phyloP scores from a whole-genome alignment of 2,797 vertebrate genomes.

The Sorex maritimensis region DNA sequence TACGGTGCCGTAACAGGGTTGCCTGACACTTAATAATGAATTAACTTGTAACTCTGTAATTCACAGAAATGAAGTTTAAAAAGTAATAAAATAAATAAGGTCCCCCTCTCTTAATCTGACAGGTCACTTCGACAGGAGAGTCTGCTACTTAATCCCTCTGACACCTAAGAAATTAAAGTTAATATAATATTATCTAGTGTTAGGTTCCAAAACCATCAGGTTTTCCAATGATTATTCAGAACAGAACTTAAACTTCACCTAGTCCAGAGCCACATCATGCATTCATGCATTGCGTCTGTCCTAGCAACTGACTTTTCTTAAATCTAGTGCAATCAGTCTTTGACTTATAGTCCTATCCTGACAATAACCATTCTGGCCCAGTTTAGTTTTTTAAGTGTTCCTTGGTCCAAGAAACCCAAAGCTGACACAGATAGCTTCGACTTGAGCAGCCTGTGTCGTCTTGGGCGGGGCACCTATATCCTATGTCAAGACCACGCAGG shows the following conservation, averaged over 20 bases:
- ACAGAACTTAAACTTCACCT: not conserved
- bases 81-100: too few relatives aligned
- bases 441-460: not conserved
- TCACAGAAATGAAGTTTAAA: too few relatives aligned
- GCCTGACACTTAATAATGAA: too few relatives aligned
- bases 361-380: constrained; percentile 38
- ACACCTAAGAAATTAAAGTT: not conserved
- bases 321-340: not conserved
- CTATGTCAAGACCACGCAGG: too few relatives aligned
- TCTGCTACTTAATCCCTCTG: not conserved
- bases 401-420: constrained; percentile 19
- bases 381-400: constrained; percentile 14
- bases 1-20: too few relatives aligned
- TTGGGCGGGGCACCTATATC: not conserved
- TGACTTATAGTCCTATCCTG: constrained; percentile 3
- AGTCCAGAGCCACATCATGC: not conserved
- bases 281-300: not conserved
- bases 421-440: not conserved
- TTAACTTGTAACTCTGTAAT: too few relatives aligned
- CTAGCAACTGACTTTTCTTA: not conserved
- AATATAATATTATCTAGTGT: not conserved
- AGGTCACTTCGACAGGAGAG: not conserved
- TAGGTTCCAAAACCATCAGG: not conserved
- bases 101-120: not conserved
- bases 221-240: not conserved